These are phyloP conservation scores for Metacarcinus magister DNA, from an alignment of 2,888 invertebrate species.

Conservation along the genomic window DNA sequence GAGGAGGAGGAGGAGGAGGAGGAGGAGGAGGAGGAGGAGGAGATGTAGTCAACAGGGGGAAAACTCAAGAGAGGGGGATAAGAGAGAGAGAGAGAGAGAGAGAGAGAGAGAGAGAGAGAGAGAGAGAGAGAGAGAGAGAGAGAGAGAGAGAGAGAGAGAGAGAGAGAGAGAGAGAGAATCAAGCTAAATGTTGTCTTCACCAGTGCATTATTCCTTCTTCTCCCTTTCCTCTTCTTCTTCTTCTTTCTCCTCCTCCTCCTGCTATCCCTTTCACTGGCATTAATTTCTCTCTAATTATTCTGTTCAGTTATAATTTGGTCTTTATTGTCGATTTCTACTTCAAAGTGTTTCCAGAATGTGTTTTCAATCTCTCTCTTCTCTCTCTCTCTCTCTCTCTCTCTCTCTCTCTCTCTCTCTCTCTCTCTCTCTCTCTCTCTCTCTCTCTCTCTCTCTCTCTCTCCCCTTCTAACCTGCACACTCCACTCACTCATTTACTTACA, in stretches of 20 bases:
- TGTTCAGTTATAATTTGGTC: conserved; percentile 12
- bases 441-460: not conserved
- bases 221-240: not conserved
- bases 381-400: conserved; percentile 26
- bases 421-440: not conserved
- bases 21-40: not conserved
- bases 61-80: not conserved
- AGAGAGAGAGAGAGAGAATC: not conserved
- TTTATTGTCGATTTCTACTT: conserved; percentile 13
- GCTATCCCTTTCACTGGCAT: not conserved
- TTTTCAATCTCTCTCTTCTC: not conserved
- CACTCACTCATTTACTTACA: not conserved
- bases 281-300: not conserved
- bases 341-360: conserved; percentile 5
- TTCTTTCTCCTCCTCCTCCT: not conserved
- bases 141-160: not conserved
- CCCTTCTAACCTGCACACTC: not conserved
- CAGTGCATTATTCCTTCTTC: not conserved
- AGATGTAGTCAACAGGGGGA: not conserved
- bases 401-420: conserved; percentile 2
- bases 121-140: not conserved
- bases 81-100: not conserved
- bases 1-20: not conserved
- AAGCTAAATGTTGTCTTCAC: not conserved
- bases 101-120: not conserved